Conservation (phyloP, 2,113 vertebrate genomes). For the Lethenteron reissneri region DNA sequence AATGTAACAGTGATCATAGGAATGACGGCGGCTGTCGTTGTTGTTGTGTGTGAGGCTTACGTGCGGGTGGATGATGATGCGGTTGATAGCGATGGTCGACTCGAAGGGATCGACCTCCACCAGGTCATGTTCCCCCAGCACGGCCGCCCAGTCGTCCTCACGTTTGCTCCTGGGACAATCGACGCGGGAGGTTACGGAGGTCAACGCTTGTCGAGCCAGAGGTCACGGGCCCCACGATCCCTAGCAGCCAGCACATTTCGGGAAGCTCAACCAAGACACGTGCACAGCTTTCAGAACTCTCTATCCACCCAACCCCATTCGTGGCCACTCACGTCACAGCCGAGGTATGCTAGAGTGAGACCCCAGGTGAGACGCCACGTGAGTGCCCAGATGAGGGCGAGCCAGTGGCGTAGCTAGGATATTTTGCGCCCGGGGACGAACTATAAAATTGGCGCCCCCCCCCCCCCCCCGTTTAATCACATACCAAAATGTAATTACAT, state of each 20-base stretch:
- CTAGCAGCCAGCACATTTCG: neutral
- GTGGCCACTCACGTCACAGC: neutral
- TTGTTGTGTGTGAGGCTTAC: slow-evolving; percentile 17
- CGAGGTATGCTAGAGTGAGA: neutral
- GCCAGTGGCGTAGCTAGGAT: too few relatives aligned
- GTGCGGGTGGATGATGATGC: slow-evolving; percentile 69
- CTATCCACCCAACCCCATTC: neutral
- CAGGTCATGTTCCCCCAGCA: slow-evolving; percentile 50
- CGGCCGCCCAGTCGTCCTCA: slow-evolving; percentile 59
- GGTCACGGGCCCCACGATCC: neutral
- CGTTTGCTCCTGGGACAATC: slow-evolving; percentile 29
- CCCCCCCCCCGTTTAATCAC: too few relatives aligned
- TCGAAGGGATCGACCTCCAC: slow-evolving; percentile 33
- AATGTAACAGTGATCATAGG: neutral
- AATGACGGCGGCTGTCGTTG: neutral
- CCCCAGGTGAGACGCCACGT: neutral
- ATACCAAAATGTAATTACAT: too few relatives aligned
- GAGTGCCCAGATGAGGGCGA: neutral
- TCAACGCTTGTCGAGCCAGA: neutral
- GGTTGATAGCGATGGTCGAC: slow-evolving; percentile 41
- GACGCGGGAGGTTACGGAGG: neutral
- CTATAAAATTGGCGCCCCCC: too few relatives aligned
- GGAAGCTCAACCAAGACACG: neutral
- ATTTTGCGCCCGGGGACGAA: too few relatives aligned
- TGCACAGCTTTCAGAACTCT: neutral